Evolutionary conservation across 2,113 vertebrate species (phyloP).

Genomic region (Globicephala melas): DNA sequence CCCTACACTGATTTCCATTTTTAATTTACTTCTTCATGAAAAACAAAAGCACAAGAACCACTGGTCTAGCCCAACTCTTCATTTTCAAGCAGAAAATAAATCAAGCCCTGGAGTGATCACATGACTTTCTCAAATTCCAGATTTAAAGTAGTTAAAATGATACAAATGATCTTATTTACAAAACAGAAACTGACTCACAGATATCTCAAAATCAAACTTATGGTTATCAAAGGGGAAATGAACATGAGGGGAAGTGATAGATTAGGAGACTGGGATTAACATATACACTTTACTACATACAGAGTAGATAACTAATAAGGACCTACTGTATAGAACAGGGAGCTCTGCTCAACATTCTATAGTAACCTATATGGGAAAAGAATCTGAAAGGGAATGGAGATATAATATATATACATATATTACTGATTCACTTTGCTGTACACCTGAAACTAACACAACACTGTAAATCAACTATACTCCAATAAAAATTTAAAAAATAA

Average conservation of each 20-base stretch:
- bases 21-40: background rate
- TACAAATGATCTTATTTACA: background rate
- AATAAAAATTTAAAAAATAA: background rate
- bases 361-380: background rate
- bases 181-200: background rate
- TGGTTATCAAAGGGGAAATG: background rate
- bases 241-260: background rate
- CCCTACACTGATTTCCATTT: background rate
- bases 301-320: background rate
- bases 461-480: background rate
- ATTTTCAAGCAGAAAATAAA: background rate
- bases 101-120: background rate
- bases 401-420: background rate
- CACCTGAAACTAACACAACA: background rate
- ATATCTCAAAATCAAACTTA: background rate
- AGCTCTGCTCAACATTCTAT: background rate
- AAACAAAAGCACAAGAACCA: background rate
- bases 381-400: background rate
- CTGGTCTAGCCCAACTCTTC: background rate
- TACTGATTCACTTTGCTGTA: background rate
- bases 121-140: background rate
- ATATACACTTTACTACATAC: background rate
- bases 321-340: background rate
- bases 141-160: background rate
- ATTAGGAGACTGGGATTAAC: background rate